A percentile compares a stretch with the other conserved stretches of the same genome.
Evolutionary conservation across 2,888 invertebrate species (phyloP).

Genomic region (Cephus sareptanus): DNA sequence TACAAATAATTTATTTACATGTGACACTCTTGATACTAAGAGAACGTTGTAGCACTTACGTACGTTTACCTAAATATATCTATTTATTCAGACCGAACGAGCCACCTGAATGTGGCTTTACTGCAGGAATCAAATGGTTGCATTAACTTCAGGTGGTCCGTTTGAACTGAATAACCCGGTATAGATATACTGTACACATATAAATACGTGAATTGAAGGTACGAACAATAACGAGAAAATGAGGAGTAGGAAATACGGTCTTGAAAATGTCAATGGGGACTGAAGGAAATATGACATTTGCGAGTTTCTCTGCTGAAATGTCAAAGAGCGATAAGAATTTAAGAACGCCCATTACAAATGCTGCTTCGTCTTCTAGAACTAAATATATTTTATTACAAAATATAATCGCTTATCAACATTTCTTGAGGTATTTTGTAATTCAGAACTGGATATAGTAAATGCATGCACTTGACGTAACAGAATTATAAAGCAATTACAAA

Average conservation of each 20-base stretch:
- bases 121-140: background rate
- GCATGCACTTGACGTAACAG: conserved; percentile 46
- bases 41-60: too few relatives aligned
- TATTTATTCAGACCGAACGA: too few relatives aligned
- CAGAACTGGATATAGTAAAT: conserved; percentile 10
- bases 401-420: background rate
- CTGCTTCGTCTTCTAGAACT: background rate
- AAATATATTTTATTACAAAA: background rate
- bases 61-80: too few relatives aligned
- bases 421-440: background rate
- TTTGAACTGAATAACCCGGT: background rate
- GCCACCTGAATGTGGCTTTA: too few relatives aligned
- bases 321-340: background rate
- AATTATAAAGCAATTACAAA: conserved; percentile 58
- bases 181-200: background rate
- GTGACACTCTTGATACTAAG: background rate
- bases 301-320: background rate
- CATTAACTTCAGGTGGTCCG: background rate
- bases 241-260: background rate
- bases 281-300: conserved; percentile 11
- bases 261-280: conserved; percentile 13
- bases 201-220: background rate
- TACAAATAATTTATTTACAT: background rate
- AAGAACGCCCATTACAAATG: background rate
- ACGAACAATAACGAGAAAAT: background rate